phyloP scores from a whole-genome alignment of 2,888 invertebrate species.

The Ormyrus thymus region DNA sequence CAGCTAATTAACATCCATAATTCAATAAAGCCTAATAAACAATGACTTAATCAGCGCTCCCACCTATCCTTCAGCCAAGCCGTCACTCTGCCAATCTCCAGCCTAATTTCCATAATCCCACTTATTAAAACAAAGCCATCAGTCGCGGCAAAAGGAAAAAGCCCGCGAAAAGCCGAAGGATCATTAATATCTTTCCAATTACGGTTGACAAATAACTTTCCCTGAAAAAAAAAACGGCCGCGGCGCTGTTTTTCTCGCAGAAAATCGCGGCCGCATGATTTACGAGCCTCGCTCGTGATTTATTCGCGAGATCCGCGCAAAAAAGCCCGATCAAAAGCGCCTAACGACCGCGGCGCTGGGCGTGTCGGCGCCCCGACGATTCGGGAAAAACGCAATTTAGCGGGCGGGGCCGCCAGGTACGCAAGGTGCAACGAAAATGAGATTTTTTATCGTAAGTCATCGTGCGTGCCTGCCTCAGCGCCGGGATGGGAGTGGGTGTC shows the following conservation, averaged over 20 bases:
- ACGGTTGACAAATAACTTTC: slow-evolving; percentile 44
- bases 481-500: too few relatives aligned
- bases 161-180: slow-evolving; percentile 1
- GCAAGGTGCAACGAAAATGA: slow-evolving; percentile 52
- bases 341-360: slow-evolving; percentile 51
- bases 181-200: slow-evolving; percentile 52
- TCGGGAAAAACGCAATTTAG: slow-evolving; percentile 70
- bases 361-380: slow-evolving; percentile 64
- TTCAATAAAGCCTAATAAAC: slow-evolving; percentile 25
- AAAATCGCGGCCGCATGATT: slow-evolving; percentile 33
- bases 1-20: slow-evolving; percentile 12
- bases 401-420: slow-evolving; percentile 61
- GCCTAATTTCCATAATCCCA: slow-evolving; percentile 18
- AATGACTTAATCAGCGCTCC: background rate
- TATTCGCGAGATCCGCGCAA: slow-evolving; percentile 23
- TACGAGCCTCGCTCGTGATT: slow-evolving; percentile 29
- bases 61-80: too few relatives aligned
- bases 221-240: slow-evolving; percentile 8
- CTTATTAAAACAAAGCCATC: slow-evolving; percentile 31
- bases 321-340: slow-evolving; percentile 10
- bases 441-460: slow-evolving; percentile 53
- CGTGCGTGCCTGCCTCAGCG: background rate
- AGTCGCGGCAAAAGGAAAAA: background rate
- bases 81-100: slow-evolving; percentile 1
- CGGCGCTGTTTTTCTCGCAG: background rate